Evolutionary conservation across 2,797 vertebrate species (phyloP), one percentile per base, ranked within the genome.

Genomic region (Huso huso): DNA sequence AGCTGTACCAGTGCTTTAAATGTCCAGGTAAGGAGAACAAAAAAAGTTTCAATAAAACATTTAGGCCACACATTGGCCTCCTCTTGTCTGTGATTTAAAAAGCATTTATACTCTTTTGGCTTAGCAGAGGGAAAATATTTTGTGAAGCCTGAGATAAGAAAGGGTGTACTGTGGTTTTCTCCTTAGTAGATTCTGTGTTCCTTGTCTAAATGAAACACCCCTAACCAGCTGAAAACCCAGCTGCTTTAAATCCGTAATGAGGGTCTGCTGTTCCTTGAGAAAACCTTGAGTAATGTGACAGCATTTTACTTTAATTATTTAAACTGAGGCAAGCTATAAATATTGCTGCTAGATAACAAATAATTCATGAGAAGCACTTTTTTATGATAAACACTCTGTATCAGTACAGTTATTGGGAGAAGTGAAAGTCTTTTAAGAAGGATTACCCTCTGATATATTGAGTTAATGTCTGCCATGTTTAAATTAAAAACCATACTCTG

Each of bases 291-390:
- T 71, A 61, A 75, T 81, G 67, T 72, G 69, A 73, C 23, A 37
- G 23, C 23, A 37, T 77, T 60, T 66, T 70, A 70, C 55, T 15
- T 66, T 68, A 75, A 71, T 71, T 66, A 76, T 73, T 74, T 73
- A 77, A 70, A 64, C 70, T 72, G 76, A 57, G 76, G 13, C 73
- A 70, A 72, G 73, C 71, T 66, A 69, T 60, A 77, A 75, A 77
- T 77, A 73, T 62, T 67, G 71, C 72, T 75, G 77, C 80, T 70
- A 61, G 7, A 12, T 65, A 57, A 68, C 64, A 77, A 79, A 76
- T 86, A 64, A 82, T 83, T 81, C 66, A 77, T 78, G 76, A 77
- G 77, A 75, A 75, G 77, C 76, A 74, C 69, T 66, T 77, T 67
- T 79, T 71, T 76, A 69, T 78, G 74, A 75, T 68, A 53, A 13